Evolutionary conservation across 2,888 invertebrate genomes (phyloP).

Genomic region (Papilio protenor): DNA sequence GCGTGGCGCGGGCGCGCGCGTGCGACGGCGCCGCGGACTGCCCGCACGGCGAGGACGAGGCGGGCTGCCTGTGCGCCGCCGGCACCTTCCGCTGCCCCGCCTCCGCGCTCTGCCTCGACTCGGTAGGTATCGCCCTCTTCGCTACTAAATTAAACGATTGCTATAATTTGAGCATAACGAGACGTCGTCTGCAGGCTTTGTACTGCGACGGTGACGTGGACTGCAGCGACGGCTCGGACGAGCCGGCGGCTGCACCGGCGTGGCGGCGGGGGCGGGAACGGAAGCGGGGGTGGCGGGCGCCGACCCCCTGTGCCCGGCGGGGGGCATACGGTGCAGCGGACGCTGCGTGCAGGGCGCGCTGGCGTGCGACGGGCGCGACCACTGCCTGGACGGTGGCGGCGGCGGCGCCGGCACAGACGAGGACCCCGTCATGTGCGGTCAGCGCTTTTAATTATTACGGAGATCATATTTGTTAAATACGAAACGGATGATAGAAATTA

Average conservation of each 20-base stretch:
- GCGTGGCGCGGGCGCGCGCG: constrained; percentile 86
- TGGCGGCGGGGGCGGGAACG: constrained; percentile 57
- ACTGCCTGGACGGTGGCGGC: constrained; percentile 87
- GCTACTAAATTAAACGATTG: neutral
- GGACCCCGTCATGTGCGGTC: constrained; percentile 79
- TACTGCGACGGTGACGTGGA: constrained; percentile 88
- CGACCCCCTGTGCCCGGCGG: constrained; percentile 61
- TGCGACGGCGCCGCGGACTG: constrained; percentile 89
- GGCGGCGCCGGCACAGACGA: constrained; percentile 85
- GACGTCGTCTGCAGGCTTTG: constrained; percentile 61
- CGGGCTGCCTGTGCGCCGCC: constrained; percentile 64
- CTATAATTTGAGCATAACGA: neutral
- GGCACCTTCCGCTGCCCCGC: constrained; percentile 65
- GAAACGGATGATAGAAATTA: too few species aligned
- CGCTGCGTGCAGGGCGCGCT: constrained; percentile 87
- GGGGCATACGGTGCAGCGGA: constrained; percentile 67
- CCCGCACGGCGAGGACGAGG: constrained; percentile 87
- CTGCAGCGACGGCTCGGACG: constrained; percentile 89
- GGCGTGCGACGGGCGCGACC: constrained; percentile 89
- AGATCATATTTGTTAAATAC: too few species aligned
- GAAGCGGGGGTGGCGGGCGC: neutral
- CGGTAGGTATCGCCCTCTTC: constrained; percentile 43
- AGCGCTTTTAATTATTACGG: too few species aligned
- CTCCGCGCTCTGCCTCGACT: constrained; percentile 48
- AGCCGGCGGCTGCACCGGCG: constrained; percentile 78